phyloP scores from a whole-genome alignment of 2,113 vertebrate species.

The Pygoscelis adeliae region DNA sequence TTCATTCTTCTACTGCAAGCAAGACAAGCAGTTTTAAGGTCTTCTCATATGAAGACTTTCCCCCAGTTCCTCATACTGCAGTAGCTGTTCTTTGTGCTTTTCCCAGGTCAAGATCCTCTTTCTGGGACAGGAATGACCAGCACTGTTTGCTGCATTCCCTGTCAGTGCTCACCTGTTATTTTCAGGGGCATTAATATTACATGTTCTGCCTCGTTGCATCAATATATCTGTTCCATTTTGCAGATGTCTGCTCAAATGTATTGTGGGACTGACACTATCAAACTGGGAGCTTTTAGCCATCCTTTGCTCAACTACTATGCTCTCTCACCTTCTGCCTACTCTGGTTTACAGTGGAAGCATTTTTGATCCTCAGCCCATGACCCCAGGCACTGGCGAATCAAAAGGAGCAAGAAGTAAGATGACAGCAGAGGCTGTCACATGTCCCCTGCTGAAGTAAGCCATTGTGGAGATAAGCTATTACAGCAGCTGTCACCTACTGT shows the following conservation, averaged over 20 bases:
- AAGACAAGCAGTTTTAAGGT: not conserved
- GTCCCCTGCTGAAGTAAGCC: not conserved
- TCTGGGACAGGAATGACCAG: not conserved
- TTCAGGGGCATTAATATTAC: not conserved
- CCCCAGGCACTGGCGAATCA: not conserved
- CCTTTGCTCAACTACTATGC: not conserved
- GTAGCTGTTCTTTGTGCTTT: not conserved
- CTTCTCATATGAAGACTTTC: not conserved
- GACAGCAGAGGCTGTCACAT: not conserved
- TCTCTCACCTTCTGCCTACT: not conserved
- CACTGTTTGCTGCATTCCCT: not conserved
- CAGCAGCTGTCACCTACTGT: not conserved
- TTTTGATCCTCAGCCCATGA: not conserved
- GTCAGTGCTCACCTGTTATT: not conserved
- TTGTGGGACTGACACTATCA: not conserved
- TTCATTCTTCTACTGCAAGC: not conserved
- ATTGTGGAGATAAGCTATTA: not conserved
- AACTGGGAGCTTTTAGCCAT: not conserved
- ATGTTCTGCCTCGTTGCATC: not conserved
- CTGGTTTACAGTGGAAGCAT: not conserved
- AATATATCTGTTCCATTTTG: not conserved
- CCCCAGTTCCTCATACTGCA: not conserved
- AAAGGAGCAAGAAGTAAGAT: not conserved
- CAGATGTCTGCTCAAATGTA: not conserved
- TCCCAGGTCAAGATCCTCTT: not conserved